Percentiles rank a stretch among this genome's conserved stretches.
phyloP scores from a whole-genome alignment of 2,888 invertebrate species.

The Leptopilina drosophilae region DNA sequence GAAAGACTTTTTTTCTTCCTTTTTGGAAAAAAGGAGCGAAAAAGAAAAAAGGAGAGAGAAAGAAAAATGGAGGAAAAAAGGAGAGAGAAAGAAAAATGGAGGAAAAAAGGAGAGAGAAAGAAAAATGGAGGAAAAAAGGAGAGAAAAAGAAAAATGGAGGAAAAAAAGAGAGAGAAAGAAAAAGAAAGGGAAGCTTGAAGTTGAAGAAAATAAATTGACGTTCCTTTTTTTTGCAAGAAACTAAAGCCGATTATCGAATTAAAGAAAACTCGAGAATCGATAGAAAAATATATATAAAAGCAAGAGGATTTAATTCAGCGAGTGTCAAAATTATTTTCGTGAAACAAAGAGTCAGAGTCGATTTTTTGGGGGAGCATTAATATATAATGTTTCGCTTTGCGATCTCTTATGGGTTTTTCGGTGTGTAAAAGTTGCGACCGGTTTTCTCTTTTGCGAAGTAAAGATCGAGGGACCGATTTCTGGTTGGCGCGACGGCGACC shows the following conservation, averaged over 20 bases:
- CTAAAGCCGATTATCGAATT: slow-evolving; percentile 34
- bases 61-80: no score
- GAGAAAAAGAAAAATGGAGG: no score
- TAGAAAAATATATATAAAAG: neutral
- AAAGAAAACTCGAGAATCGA: slow-evolving; percentile 14
- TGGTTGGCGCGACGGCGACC: slow-evolving; percentile 38
- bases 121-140: no score
- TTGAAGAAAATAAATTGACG: slow-evolving; percentile 8
- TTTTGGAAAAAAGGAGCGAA: no score
- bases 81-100: no score
- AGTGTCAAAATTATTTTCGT: neutral
- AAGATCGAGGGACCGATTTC: slow-evolving; percentile 52
- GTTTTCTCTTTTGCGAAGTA: slow-evolving; percentile 63
- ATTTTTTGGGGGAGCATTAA: slow-evolving; percentile 59
- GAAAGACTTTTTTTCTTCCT: no score
- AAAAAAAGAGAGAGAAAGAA: no score
- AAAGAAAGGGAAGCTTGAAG: neutral
- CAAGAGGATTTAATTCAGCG: neutral
- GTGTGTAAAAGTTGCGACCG: slow-evolving; percentile 66
- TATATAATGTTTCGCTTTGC: slow-evolving; percentile 65
- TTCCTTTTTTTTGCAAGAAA: neutral
- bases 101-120: no score
- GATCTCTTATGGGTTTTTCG: slow-evolving; percentile 41
- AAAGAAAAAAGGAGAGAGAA: no score
- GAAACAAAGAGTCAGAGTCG: slow-evolving; percentile 7